Conservation (phyloP, 2,797 vertebrate species). For the Enteromius radiatus region DNA sequence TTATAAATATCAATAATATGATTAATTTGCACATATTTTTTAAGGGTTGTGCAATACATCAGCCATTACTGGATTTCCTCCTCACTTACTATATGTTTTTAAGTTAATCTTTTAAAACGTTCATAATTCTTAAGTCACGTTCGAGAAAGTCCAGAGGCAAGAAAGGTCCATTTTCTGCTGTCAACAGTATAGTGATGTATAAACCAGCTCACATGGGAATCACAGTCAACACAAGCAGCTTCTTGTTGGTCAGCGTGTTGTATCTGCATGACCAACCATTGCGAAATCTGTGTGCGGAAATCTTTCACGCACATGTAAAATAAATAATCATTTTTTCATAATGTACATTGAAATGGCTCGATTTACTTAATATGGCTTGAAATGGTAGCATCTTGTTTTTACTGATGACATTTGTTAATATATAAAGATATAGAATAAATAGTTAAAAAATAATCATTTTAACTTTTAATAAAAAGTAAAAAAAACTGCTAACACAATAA, state of each 20-base stretch:
- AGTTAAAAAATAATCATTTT: too few relatives aligned
- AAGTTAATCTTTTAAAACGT: background rate
- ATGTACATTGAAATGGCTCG: background rate
- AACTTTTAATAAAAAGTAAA: too few relatives aligned
- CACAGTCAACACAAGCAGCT: background rate
- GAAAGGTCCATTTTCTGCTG: background rate
- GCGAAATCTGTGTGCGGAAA: slow-evolving; percentile 3
- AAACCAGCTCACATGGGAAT: background rate
- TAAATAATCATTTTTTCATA: background rate
- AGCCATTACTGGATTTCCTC: background rate
- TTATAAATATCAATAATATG: background rate
- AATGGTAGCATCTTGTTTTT: too few relatives aligned
- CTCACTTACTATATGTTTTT: too few relatives aligned
- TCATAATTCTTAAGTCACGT: background rate
- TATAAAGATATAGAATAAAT: background rate
- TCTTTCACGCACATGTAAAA: background rate
- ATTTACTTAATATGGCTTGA: background rate
- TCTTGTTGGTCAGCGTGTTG: slow-evolving; percentile 1
- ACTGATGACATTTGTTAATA: background rate
- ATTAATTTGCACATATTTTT: background rate
- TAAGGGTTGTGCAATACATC: background rate
- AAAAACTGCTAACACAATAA: too few relatives aligned
- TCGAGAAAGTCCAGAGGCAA: background rate
- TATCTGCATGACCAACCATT: background rate
- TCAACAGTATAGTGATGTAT: background rate